Percentiles rank a stretch among this genome's conserved stretches.
Conservation (phyloP, 2,113 vertebrate species). For the Sebastes schlegelii region DNA sequence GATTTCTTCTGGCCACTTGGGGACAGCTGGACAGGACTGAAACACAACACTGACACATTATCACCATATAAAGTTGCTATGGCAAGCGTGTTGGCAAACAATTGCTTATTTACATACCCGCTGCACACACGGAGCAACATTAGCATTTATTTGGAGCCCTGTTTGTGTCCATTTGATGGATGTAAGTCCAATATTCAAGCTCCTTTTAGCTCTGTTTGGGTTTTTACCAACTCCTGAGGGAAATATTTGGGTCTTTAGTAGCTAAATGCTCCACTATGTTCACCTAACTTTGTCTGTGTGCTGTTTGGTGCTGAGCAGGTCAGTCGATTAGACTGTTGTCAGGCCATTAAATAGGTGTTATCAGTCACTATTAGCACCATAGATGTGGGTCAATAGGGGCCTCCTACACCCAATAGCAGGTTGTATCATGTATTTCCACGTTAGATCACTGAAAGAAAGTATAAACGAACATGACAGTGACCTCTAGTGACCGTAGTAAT, state of each 20-base stretch:
- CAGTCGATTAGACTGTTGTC: too few species aligned
- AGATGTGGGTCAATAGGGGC: too few species aligned
- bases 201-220: background rate
- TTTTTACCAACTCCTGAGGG: background rate
- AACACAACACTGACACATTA: background rate
- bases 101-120: background rate
- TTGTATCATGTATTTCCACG: too few species aligned
- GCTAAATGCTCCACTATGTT: background rate
- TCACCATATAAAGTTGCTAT: background rate
- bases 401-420: too few species aligned
- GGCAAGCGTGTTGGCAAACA: background rate
- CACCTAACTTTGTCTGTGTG: background rate
- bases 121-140: background rate
- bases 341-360: too few species aligned
- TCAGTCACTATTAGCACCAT: too few species aligned
- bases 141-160: too few species aligned
- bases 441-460: too few species aligned
- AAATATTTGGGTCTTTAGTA: background rate
- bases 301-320: background rate
- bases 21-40: background rate
- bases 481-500: too few species aligned
- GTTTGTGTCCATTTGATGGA: background rate
- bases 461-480: too few species aligned
- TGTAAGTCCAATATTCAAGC: background rate
- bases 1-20: conserved; percentile 1